Conservation (phyloP, 2,797 vertebrate species). For the Epinephelus malabaricus region DNA sequence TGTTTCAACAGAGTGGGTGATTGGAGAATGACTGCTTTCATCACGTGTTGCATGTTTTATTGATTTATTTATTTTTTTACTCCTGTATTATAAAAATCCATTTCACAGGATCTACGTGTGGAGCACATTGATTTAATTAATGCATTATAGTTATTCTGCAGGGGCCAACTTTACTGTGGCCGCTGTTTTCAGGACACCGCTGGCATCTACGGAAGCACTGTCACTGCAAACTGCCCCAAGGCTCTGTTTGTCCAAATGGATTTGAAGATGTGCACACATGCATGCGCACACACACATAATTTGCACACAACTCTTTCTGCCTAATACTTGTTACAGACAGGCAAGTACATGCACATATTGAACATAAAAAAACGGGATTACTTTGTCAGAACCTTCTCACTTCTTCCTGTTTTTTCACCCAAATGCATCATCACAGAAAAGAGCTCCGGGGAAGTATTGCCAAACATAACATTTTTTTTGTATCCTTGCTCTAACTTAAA, state of each 20-base stretch:
- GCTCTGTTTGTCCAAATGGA: slow-evolving; percentile 45
- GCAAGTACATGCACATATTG: slow-evolving; percentile 32
- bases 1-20: background rate
- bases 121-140: slow-evolving; percentile 26
- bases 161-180: slow-evolving; percentile 9
- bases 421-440: slow-evolving; percentile 62
- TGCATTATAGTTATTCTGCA: slow-evolving; percentile 23
- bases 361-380: slow-evolving; percentile 32
- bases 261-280: slow-evolving; percentile 11
- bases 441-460: slow-evolving; percentile 55
- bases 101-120: background rate
- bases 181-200: slow-evolving; percentile 19
- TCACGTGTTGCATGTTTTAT: background rate
- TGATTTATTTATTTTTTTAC: slow-evolving; percentile 4
- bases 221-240: slow-evolving; percentile 32
- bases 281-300: slow-evolving; percentile 6
- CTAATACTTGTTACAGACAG: slow-evolving; percentile 21
- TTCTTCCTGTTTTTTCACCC: slow-evolving; percentile 41
- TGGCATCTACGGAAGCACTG: slow-evolving; percentile 13
- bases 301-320: slow-evolving; percentile 17
- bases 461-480: slow-evolving; percentile 18
- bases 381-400: slow-evolving; percentile 35
- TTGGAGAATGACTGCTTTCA: slow-evolving; percentile 7
- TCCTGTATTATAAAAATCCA: background rate
- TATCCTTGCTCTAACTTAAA: slow-evolving; percentile 39